These are phyloP conservation scores for Drosophila merina DNA, from an alignment of 2,888 invertebrate genomes.

Conservation along the genomic window DNA sequence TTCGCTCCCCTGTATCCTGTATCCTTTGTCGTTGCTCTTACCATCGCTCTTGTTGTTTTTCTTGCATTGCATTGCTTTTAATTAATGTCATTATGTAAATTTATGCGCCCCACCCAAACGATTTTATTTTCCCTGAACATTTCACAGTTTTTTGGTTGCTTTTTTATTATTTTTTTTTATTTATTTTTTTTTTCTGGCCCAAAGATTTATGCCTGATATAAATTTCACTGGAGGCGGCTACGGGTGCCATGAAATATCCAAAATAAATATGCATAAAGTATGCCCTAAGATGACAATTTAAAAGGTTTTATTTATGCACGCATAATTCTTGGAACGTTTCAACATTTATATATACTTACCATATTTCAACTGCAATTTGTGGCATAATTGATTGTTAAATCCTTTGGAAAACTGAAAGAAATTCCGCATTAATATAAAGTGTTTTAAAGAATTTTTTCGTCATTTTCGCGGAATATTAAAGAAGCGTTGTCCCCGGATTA, in stretches of 20 bases:
- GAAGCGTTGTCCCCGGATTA: neutral
- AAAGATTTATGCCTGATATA: constrained; percentile 66
- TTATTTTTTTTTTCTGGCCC: constrained; percentile 13
- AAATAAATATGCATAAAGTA: constrained; percentile 36
- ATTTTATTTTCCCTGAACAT: constrained; percentile 41
- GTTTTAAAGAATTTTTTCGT: neutral
- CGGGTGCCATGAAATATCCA: constrained; percentile 19
- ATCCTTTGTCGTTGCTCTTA: constrained; percentile 6
- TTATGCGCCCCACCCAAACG: constrained; percentile 58
- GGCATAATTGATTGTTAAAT: constrained; percentile 41
- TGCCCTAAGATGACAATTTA: constrained; percentile 48
- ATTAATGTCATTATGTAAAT: constrained; percentile 76
- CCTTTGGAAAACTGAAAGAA: constrained; percentile 1
- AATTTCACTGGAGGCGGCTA: constrained; percentile 48
- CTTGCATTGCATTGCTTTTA: constrained; percentile 61
- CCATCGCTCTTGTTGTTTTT: constrained; percentile 5
- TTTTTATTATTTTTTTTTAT: neutral
- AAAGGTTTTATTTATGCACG: constrained; percentile 38
- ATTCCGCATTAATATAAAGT: neutral
- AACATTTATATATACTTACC: constrained; percentile 16
- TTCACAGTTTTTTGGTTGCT: constrained; percentile 36
- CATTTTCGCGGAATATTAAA: neutral
- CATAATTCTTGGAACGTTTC: constrained; percentile 1
- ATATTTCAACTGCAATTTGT: constrained; percentile 36
- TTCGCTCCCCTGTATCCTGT: constrained; percentile 5